Evolutionary conservation across 1,140 invertebrate genomes (phyloP), one percentile per base, ranked within the genome.

Genomic region (Eurosta solidaginis): DNA sequence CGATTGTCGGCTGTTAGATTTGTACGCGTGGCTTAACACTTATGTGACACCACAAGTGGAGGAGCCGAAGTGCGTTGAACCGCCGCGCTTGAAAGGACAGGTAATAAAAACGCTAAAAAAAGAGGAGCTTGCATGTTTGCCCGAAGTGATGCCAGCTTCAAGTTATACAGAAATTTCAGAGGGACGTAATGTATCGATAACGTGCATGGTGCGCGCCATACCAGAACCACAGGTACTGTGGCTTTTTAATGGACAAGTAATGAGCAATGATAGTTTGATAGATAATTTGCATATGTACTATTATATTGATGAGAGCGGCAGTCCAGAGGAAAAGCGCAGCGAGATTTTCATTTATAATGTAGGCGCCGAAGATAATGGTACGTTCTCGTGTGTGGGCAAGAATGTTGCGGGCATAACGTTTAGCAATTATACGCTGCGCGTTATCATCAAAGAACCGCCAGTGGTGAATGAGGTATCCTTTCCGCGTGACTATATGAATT

Each of bases 41-140:
- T 93, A 92, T 82, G 93, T 92, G 82, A 91, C 93, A 49, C 92
- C 95, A 0, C 91, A 93, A 76, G 89, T 90, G 1, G 93, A 94
- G 25, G 92, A 94, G 80, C 95, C 96, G 1, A 91, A 92, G 80
- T 97, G 96, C 86, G 90, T 90, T 29, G 88, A 90, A 20, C 96
- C 96, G 1, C 83, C 89, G 6, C 89, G 93, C 36, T 88, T 96
- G 0, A 88, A 90, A 77, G 92, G 92, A 12, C 90, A 91, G 7
- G 88, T 91, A 1, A 93, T 97, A 77, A 93, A 93, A 82, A 89
- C 89, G 1, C 88, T 97, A 22, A 90, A 92, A 47, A 85, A 91
- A 22, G 90, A 90, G 45, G 95, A 97, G 76, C 89, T 97, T 33
- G 96, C 96, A 2, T 97, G 96, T 84, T 82, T 94, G 52, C 96